Conservation (phyloP, 2,113 vertebrate species). For the Microcebus lehilahytsara region DNA sequence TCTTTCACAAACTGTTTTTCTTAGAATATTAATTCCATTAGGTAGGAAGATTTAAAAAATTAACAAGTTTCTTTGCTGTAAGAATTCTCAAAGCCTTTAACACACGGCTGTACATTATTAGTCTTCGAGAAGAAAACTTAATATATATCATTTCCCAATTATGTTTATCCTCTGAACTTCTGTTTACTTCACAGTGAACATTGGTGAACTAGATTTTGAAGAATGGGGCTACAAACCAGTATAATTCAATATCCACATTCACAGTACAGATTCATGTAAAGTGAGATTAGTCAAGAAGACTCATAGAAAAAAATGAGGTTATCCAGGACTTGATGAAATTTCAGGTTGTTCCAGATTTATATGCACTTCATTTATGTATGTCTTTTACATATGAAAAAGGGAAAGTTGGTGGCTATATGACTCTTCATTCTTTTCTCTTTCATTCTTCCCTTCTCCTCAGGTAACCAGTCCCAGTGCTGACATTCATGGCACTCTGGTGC, state of each 20-base stretch:
- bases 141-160: not conserved
- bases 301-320: not conserved
- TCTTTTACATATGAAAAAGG: not conserved
- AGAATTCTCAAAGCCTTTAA: slow-evolving; percentile 24
- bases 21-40: slow-evolving; percentile 15
- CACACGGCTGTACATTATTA: not conserved
- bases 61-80: not conserved
- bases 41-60: not conserved
- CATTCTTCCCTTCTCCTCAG: not conserved
- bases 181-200: not conserved
- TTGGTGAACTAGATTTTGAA: not conserved
- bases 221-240: slow-evolving; percentile 9
- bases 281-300: not conserved
- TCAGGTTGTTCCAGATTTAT: not conserved
- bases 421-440: not conserved
- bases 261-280: not conserved
- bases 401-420: not conserved
- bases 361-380: not conserved
- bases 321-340: not conserved
- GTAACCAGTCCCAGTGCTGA: not conserved
- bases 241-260: not conserved
- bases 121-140: not conserved
- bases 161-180: not conserved
- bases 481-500: not conserved
- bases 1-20: not conserved